These are phyloP conservation scores for Julus scandinavius DNA, from an alignment of 2,888 invertebrate species.

Conservation along the genomic window DNA sequence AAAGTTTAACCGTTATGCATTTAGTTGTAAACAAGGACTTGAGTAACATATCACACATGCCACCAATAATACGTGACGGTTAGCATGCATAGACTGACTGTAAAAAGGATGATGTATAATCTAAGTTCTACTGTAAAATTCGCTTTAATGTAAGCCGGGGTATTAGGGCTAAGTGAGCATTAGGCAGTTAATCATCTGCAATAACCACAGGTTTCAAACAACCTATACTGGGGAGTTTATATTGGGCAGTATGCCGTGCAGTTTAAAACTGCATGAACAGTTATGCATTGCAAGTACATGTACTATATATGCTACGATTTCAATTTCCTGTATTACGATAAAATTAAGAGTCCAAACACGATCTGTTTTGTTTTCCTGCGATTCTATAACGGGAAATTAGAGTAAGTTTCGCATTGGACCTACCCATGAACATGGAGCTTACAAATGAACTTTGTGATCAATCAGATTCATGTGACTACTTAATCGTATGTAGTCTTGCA, in stretches of 20 bases:
- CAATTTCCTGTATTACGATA: neutral
- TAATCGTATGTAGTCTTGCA: neutral
- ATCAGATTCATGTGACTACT: neutral
- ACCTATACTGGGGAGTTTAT: neutral
- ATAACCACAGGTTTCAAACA: neutral
- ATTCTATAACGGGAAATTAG: neutral
- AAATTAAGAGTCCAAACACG: neutral
- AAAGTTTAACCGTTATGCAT: too few relatives aligned
- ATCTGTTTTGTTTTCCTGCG: conserved; percentile 5
- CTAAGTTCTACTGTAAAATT: neutral
- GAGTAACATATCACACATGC: too few relatives aligned
- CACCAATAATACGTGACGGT: too few relatives aligned
- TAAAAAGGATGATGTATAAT: too few relatives aligned
- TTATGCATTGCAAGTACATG: neutral
- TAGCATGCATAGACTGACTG: too few relatives aligned
- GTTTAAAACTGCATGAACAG: neutral
- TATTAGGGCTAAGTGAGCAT: neutral
- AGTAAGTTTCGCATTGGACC: neutral
- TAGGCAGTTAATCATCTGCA: neutral
- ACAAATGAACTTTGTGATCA: neutral
- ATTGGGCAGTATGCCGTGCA: neutral
- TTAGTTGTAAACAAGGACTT: too few relatives aligned
- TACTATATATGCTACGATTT: neutral
- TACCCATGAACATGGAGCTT: neutral
- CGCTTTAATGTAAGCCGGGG: neutral